These are phyloP conservation scores for Pseudochirops cupreus DNA, from an alignment of 2,797 vertebrate genomes.

Conservation along the genomic window DNA sequence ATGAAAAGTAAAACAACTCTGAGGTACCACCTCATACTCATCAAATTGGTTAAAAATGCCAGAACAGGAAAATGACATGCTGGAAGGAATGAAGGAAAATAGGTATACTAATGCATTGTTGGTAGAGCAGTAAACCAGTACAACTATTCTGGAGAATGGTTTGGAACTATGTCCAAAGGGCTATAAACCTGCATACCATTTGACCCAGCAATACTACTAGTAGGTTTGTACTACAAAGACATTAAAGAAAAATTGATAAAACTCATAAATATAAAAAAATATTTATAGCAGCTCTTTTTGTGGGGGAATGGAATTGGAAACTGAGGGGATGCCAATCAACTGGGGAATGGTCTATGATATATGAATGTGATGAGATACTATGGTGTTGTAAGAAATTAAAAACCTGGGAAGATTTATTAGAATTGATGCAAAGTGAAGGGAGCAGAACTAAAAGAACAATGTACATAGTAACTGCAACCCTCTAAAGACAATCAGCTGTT, in stretches of 20 bases:
- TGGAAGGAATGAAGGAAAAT: not conserved
- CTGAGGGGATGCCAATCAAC: not conserved
- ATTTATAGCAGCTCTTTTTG: not conserved
- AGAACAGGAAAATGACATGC: not conserved
- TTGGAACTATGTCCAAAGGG: not conserved
- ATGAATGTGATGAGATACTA: not conserved
- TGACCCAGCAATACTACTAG: not conserved
- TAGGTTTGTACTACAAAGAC: not conserved
- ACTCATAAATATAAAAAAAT: not conserved
- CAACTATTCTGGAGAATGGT: not conserved
- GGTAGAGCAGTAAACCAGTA: not conserved
- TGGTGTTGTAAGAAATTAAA: not conserved
- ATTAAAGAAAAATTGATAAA: not conserved
- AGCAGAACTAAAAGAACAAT: not conserved
- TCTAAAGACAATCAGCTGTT: not conserved
- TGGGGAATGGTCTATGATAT: not conserved
- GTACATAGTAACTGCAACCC: not conserved
- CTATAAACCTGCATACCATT: not conserved
- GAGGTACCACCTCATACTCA: not conserved
- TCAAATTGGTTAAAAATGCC: not conserved
- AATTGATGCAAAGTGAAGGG: not conserved
- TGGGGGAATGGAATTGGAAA: not conserved
- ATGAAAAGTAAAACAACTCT: not conserved
- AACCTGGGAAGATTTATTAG: not conserved
- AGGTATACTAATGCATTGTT: not conserved